Conservation (phyloP, 2,113 vertebrate genomes). For the Eclectus roratus region DNA sequence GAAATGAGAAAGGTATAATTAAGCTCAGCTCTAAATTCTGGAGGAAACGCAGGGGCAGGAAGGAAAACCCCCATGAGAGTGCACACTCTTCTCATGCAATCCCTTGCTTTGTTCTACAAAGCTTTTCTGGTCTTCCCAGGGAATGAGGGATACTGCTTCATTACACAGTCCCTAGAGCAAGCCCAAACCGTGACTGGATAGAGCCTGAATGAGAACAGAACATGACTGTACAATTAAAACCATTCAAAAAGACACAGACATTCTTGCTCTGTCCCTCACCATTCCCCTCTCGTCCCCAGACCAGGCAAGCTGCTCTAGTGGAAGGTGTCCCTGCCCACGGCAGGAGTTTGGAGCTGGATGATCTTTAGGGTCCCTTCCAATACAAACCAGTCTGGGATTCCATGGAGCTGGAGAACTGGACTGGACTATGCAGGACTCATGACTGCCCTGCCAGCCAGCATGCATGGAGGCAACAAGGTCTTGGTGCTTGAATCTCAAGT, state of each 20-base stretch:
- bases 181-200: neutral
- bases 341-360: rapidly evolving
- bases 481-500: neutral
- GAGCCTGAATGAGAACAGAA: neutral
- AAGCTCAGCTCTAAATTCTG: neutral
- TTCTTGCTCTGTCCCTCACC: neutral
- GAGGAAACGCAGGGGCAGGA: neutral
- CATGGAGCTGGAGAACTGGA: neutral
- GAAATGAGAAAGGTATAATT: neutral
- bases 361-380: neutral
- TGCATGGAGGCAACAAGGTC: neutral
- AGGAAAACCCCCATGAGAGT: neutral
- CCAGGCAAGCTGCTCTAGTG: neutral
- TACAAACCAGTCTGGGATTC: neutral
- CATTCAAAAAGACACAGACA: neutral
- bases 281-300: neutral
- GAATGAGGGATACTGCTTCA: neutral
- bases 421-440: neutral
- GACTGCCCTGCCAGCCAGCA: neutral
- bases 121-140: neutral
- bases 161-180: neutral
- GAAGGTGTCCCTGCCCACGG: neutral
- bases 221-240: neutral
- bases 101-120: neutral
- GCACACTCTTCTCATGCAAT: neutral